A percentile compares a stretch with the other conserved stretches of the same genome.
These are phyloP conservation scores for Nesidiocoris tenuis DNA, from an alignment of 2,888 invertebrate species.

Conservation along the genomic window DNA sequence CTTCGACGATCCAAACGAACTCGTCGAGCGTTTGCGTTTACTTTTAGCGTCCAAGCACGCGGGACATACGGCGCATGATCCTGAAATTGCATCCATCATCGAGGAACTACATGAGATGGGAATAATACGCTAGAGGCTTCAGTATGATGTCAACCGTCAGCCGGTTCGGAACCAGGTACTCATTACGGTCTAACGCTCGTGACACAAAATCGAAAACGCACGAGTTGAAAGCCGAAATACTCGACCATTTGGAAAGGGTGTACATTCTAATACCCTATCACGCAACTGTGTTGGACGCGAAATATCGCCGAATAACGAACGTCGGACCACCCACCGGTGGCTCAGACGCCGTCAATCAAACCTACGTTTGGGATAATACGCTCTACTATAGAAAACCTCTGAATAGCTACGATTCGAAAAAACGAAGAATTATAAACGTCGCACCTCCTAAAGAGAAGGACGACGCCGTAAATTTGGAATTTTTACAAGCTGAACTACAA, in stretches of 20 bases:
- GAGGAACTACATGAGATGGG: constrained; percentile 7
- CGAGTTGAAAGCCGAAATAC: not conserved
- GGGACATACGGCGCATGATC: not conserved
- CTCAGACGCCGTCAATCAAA: not conserved
- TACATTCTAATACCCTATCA: not conserved
- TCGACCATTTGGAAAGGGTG: not conserved
- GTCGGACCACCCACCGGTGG: not conserved
- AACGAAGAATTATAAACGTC: constrained; percentile 2
- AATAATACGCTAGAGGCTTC: not conserved
- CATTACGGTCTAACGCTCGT: not conserved
- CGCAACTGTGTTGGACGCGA: not conserved
- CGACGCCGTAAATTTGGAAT: not conserved
- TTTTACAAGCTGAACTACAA: not conserved
- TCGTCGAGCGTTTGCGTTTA: constrained; percentile 3
- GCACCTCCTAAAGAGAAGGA: not conserved
- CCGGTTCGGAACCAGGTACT: constrained; percentile 2
- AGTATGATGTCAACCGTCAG: not conserved
- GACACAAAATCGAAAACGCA: not conserved
- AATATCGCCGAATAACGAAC: not conserved
- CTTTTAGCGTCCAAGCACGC: constrained; percentile 12
- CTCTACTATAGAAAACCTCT: not conserved
- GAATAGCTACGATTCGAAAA: constrained; percentile 3
- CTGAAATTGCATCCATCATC: constrained; percentile 1
- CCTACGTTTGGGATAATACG: not conserved
- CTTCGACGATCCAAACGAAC: constrained; percentile 2